Evolutionary conservation across 2,113 vertebrate genomes (phyloP).

Genomic region (Halcyon malimbica): DNA sequence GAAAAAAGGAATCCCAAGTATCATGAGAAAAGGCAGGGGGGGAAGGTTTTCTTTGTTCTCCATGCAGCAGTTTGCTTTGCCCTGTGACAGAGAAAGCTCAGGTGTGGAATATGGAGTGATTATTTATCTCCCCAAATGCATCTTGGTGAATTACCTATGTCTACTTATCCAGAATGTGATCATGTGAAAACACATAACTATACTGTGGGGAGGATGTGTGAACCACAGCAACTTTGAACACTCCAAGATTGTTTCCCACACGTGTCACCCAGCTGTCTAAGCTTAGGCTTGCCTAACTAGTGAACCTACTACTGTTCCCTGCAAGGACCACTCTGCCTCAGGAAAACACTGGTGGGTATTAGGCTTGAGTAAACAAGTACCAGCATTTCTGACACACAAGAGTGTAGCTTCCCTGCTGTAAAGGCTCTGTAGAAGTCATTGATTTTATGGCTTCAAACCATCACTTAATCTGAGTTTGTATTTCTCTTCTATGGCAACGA

Average conservation of each 20-base stretch:
- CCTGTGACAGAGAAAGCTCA: not conserved
- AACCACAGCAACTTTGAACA: not conserved
- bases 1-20: not conserved
- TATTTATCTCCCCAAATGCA: not conserved
- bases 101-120: not conserved
- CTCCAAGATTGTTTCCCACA: not conserved
- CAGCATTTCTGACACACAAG: not conserved
- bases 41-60: not conserved
- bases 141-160: not conserved
- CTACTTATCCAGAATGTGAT: not conserved
- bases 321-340: not conserved
- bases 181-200: not conserved
- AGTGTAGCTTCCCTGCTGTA: not conserved
- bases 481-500: not conserved
- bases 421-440: not conserved
- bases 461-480: not conserved
- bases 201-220: rapidly evolving
- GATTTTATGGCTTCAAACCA: not conserved
- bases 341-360: not conserved
- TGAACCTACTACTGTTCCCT: not conserved
- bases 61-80: not conserved
- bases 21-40: not conserved
- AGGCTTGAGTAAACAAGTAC: not conserved
- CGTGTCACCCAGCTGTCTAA: not conserved
- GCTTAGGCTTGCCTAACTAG: not conserved